Evolutionary conservation across 2,113 vertebrate genomes (phyloP), one percentile per base, ranked within the genome.

Genomic region (Phalacrocorax brasilianus): DNA sequence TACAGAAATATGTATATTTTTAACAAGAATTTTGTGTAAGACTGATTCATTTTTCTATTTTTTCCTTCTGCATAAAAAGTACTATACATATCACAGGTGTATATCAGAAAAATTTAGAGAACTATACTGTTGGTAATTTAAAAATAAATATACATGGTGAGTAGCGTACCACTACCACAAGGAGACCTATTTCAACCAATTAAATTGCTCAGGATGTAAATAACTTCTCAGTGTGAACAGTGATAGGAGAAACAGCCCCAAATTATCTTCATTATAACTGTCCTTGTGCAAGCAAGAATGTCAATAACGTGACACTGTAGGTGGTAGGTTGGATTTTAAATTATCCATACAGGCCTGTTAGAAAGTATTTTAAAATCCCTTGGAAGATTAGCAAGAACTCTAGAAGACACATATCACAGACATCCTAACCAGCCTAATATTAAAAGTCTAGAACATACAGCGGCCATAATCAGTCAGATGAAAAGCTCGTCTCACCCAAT

Each of bases 281-380:
- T 62, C 61, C 61, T 81, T 75, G 93, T 9, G 8, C 79, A 92
- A 89, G 79, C 62, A 71, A 87, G 63, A 92, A 81, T 95, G 91
- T 84, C 63, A 89, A 53, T 59, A 35, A 56, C 91, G 47, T 67
- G 72, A 75, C 90, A 49, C 88, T 78, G 67, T 80, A 86, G 92
- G 90, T 90, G 92, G 96, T 88, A 96, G 88, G 95, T 81, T 86
- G 68, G 92, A 95, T 96, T 96, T 96, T 77, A 95, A 95, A 95
- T 91, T 67, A 95, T 65, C 88, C 17, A 0, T 94, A 78, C 47
- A 88, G 82, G 74, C 40, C 24, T 94, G 44, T 33, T 52, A 50
- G 70, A 65, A 95, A 85, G 91, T 85, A 88, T 70, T 95, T 74
- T 50, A 33, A 90, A 94, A 67, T 65, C 47, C 38, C 11, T 33